These are phyloP conservation scores for Martes martes DNA, from an alignment of 2,113 vertebrate genomes.

Conservation along the genomic window DNA sequence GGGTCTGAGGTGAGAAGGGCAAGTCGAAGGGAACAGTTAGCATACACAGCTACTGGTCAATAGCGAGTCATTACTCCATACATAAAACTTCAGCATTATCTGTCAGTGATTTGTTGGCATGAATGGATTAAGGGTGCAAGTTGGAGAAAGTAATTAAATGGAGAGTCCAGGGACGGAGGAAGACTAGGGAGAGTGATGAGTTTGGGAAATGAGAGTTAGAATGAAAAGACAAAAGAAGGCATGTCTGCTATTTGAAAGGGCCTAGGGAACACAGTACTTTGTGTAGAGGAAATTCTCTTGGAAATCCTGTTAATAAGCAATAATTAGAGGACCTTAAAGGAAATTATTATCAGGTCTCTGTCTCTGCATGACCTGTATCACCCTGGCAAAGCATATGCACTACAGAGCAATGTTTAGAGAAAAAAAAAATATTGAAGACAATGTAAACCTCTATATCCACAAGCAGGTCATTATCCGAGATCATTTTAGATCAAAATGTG, in stretches of 20 bases:
- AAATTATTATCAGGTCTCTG: conserved; percentile 55
- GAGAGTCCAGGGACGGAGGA: not conserved
- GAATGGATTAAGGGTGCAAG: not conserved
- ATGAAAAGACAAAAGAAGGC: not conserved
- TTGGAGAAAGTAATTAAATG: not conserved
- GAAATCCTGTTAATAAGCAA: conserved; percentile 19
- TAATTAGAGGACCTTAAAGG: conserved; percentile 36
- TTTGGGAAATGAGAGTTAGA: not conserved
- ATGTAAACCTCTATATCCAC: conserved; percentile 27
- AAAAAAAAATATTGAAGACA: conserved; percentile 64
- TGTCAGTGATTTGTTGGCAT: not conserved
- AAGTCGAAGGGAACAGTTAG: not conserved
- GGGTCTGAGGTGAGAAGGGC: not conserved
- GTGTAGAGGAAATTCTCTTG: conserved; percentile 13
- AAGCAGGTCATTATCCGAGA: conserved; percentile 76
- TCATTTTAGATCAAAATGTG: conserved; percentile 80
- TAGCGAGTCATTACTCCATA: not conserved
- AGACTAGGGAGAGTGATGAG: not conserved
- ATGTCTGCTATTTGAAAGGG: not conserved
- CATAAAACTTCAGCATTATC: not conserved
- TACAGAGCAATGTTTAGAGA: conserved; percentile 47
- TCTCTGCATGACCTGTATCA: conserved; percentile 20
- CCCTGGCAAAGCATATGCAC: conserved; percentile 54
- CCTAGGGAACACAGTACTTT: not conserved
- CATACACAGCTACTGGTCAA: not conserved